phyloP scores from a whole-genome alignment of 2,888 invertebrate genomes.

The Allygus modestus region DNA sequence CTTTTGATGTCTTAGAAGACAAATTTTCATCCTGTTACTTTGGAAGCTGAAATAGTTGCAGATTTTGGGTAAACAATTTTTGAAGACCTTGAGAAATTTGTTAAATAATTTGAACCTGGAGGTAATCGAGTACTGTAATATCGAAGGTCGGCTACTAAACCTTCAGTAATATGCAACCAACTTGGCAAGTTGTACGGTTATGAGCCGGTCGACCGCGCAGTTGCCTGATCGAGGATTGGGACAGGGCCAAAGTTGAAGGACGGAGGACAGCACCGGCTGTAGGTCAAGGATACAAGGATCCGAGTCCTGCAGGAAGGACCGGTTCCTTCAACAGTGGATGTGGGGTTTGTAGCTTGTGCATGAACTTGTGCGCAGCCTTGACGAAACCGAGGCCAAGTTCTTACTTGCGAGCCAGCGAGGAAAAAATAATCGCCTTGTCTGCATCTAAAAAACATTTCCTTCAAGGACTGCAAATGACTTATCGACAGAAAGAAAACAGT shows the following conservation, averaged over 20 bases:
- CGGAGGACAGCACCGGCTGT: not conserved
- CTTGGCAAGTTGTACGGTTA: not conserved
- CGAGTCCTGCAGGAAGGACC: not conserved
- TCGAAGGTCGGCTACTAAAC: not conserved
- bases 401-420: too few species aligned
- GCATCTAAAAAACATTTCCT: too few species aligned
- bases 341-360: not conserved
- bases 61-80: too few species aligned
- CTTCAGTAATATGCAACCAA: not conserved
- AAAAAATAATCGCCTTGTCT: too few species aligned
- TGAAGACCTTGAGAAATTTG: too few species aligned
- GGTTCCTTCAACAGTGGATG: not conserved
- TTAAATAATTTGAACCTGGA: too few species aligned
- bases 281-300: not conserved
- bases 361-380: not conserved
- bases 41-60: too few species aligned
- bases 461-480: too few species aligned
- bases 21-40: too few species aligned
- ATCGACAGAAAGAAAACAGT: too few species aligned
- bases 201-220: conserved; percentile 9
- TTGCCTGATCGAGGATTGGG: not conserved
- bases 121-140: not conserved
- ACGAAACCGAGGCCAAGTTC: too few species aligned
- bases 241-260: conserved; percentile 31
- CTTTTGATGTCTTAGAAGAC: too few species aligned